phyloP scores from a whole-genome alignment of 2,888 invertebrate genomes.

The Trachelus troglodyta region DNA sequence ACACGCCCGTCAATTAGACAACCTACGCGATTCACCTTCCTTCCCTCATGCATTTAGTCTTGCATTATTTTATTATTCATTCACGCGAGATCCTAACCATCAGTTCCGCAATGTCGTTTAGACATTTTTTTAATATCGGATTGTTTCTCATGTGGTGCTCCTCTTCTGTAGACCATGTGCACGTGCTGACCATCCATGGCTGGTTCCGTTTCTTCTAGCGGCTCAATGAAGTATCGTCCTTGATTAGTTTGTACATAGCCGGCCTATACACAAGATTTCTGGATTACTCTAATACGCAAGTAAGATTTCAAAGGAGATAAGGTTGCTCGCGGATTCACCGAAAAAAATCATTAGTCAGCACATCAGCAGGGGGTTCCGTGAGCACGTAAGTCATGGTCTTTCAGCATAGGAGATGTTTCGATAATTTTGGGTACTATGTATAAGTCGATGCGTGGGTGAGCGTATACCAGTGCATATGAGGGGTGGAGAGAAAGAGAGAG shows the following conservation, averaged over 20 bases:
- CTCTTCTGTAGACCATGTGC: slow-evolving; percentile 69
- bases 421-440: background rate
- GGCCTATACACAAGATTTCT: slow-evolving; percentile 57
- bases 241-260: slow-evolving; percentile 70
- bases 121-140: slow-evolving; percentile 13
- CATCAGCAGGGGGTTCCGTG: background rate
- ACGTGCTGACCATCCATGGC: slow-evolving; percentile 68
- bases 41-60: background rate
- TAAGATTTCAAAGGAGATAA: background rate
- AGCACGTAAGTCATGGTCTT: background rate
- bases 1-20: background rate
- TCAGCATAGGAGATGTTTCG: background rate
- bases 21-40: background rate
- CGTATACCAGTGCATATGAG: background rate
- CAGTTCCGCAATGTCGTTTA: slow-evolving; percentile 46
- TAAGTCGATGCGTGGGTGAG: background rate
- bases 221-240: slow-evolving; percentile 72
- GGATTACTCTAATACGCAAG: background rate
- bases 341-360: background rate
- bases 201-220: slow-evolving; percentile 68
- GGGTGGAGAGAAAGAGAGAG: background rate
- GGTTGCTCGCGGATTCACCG: background rate
- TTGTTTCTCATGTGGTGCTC: slow-evolving; percentile 36
- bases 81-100: slow-evolving; percentile 35
- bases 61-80: background rate